phyloP scores from a whole-genome alignment of 2,888 invertebrate species.

The Sphaerophoria rueppellii region DNA sequence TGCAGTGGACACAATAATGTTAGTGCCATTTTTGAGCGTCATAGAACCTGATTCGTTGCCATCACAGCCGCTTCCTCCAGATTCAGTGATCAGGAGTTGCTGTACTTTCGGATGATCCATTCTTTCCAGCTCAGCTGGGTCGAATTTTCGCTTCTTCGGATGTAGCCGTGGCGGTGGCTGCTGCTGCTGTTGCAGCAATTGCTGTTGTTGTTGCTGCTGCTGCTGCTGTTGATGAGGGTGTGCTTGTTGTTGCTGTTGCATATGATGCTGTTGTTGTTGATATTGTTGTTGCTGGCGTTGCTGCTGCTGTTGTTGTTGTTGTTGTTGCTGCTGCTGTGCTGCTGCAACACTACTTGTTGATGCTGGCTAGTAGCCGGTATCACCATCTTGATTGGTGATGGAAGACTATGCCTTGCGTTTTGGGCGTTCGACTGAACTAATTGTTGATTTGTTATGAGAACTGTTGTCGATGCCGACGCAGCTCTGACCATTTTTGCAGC shows the following conservation, averaged over 20 bases:
- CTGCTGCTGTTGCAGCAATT: conserved; percentile 68
- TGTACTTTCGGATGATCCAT: conserved; percentile 76
- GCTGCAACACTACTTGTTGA: conserved; percentile 81
- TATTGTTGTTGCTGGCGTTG: conserved; percentile 90
- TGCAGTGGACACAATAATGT: conserved; percentile 75
- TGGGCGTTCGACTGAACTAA: conserved; percentile 81
- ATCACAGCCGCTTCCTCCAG: conserved; percentile 33
- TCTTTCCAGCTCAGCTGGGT: conserved; percentile 81
- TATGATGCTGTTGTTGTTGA: conserved; percentile 76
- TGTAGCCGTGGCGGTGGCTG: conserved; percentile 85
- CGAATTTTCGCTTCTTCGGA: conserved; percentile 92
- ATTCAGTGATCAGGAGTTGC: conserved; percentile 74
- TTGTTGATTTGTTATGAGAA: conserved; percentile 76
- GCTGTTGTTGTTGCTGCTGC: conserved; percentile 49
- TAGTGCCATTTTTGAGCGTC: conserved; percentile 77
- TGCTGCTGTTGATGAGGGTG: conserved; percentile 83
- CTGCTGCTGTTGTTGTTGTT: conserved; percentile 84
- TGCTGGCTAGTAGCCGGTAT: conserved; percentile 82
- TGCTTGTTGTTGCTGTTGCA: conserved; percentile 85
- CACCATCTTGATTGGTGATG: conserved; percentile 78
- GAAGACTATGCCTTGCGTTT: conserved; percentile 82
- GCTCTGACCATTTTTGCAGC: conserved; percentile 78
- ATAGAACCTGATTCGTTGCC: conserved; percentile 61
- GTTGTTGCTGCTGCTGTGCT: conserved; percentile 82
- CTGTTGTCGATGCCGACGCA: conserved; percentile 75